phyloP scores from a whole-genome alignment of 2,888 invertebrate species.

The Caradrina kadenii region DNA sequence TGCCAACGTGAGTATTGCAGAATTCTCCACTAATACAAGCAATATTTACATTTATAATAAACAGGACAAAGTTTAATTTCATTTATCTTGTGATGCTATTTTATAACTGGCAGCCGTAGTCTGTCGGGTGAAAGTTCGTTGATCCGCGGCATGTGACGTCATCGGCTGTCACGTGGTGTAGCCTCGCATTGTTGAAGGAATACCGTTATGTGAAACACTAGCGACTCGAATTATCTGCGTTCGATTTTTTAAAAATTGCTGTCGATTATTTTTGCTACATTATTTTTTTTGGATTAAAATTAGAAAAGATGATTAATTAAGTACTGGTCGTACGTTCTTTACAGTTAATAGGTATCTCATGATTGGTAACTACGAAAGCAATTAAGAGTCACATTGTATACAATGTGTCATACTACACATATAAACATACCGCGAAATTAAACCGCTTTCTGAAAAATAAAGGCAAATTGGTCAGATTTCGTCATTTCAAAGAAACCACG shows the following conservation, averaged over 20 bases:
- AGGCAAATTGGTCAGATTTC: neutral
- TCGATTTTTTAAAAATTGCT: constrained; percentile 11
- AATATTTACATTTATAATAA: constrained; percentile 49
- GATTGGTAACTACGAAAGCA: neutral
- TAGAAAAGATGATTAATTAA: too few relatives aligned
- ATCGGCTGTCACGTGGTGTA: constrained; percentile 53
- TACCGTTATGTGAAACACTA: constrained; percentile 46
- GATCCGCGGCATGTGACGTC: constrained; percentile 52
- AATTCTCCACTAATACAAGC: constrained; percentile 24
- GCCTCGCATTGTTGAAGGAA: constrained; percentile 49
- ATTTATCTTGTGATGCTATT: constrained; percentile 27
- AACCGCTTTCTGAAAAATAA: constrained; percentile 2
- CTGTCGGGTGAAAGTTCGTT: constrained; percentile 65
- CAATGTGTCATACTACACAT: neutral
- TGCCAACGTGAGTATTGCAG: constrained; percentile 34
- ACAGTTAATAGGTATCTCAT: too few relatives aligned
- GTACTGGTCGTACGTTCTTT: too few relatives aligned
- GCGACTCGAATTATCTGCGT: neutral
- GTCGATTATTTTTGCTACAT: neutral
- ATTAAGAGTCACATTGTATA: constrained; percentile 11
- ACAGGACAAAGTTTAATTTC: constrained; percentile 49
- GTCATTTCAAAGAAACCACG: constrained; percentile 7
- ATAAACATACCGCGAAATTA: neutral
- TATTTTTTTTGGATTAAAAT: neutral
- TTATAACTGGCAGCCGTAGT: constrained; percentile 47